phyloP scores from a whole-genome alignment of 53 echinoderm and acorn worm genomes.

The Pentamera pediparva region DNA sequence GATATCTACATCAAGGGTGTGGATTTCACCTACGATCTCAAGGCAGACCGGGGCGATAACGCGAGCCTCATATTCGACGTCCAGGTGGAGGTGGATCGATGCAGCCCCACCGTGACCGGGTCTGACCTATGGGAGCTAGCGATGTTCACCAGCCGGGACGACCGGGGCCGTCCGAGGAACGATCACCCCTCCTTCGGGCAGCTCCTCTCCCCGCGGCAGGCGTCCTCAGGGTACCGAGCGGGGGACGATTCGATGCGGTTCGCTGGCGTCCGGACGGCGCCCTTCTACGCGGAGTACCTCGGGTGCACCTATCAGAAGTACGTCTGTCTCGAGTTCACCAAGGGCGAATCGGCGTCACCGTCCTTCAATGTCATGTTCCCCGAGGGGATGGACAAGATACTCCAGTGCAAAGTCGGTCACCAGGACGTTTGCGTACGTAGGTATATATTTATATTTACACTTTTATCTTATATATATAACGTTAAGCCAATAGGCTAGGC shows the following conservation, averaged over 20 bases:
- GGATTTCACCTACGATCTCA: no score
- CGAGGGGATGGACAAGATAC: not conserved
- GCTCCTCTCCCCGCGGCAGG: not conserved
- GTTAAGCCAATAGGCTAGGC: no score
- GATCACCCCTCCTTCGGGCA: not conserved
- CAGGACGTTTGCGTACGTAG: slow-evolving; percentile 24
- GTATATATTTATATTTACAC: no score
- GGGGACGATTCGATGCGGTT: not conserved
- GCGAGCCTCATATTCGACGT: slow-evolving; percentile 4
- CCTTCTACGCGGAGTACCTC: slow-evolving; percentile 8
- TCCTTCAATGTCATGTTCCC: slow-evolving; percentile 4
- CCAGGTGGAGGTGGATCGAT: not conserved
- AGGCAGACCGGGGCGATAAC: not conserved
- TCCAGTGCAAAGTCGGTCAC: slow-evolving; percentile 3
- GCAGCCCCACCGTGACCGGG: slow-evolving; percentile 11
- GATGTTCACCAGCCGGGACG: not conserved
- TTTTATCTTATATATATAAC: no score
- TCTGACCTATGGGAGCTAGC: slow-evolving; percentile 1
- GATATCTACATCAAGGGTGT: no score
- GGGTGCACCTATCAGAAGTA: slow-evolving; percentile 3
- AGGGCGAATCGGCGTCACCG: slow-evolving; percentile 9
- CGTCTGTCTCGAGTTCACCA: slow-evolving; percentile 7
- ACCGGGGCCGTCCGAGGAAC: not conserved
- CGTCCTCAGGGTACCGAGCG: not conserved
- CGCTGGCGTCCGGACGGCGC: not conserved